phyloP scores from a whole-genome alignment of 2,797 vertebrate species.

The Danio tinwini region DNA sequence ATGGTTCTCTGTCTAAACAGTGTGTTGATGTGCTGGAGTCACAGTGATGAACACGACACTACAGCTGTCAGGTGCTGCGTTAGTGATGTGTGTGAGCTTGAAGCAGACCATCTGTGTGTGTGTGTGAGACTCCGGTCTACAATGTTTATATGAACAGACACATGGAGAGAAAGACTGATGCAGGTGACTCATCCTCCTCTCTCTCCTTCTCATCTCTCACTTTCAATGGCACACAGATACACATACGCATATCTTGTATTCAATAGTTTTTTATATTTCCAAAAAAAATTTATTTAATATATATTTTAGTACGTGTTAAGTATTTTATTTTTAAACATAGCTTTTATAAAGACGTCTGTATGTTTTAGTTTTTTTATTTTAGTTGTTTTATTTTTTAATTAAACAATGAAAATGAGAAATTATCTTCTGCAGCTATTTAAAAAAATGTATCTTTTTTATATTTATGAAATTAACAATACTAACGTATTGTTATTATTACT shows the following conservation, averaged over 20 bases:
- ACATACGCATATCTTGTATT: conserved; percentile 2
- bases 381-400: too few relatives aligned
- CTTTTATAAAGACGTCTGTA: too few relatives aligned
- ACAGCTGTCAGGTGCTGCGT: conserved; percentile 38
- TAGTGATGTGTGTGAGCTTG: conserved; percentile 30
- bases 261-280: too few relatives aligned
- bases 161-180: background rate
- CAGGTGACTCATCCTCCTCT: conserved; percentile 29
- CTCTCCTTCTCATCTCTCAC: background rate
- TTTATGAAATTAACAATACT: too few relatives aligned
- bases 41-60: conserved; percentile 9
- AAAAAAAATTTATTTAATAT: too few relatives aligned
- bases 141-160: conserved; percentile 8
- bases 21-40: conserved; percentile 12
- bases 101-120: conserved; percentile 15
- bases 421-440: too few relatives aligned
- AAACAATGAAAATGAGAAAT: too few relatives aligned
- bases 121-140: conserved; percentile 20
- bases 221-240: conserved; percentile 43
- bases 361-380: too few relatives aligned
- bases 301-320: too few relatives aligned
- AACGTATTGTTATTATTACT: background rate
- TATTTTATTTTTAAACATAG: too few relatives aligned
- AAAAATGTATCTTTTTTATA: too few relatives aligned
- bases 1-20: conserved; percentile 18